Evolutionary conservation across 1,140 invertebrate species (phyloP).

Genomic region (Schlechtendalia chinensis): DNA sequence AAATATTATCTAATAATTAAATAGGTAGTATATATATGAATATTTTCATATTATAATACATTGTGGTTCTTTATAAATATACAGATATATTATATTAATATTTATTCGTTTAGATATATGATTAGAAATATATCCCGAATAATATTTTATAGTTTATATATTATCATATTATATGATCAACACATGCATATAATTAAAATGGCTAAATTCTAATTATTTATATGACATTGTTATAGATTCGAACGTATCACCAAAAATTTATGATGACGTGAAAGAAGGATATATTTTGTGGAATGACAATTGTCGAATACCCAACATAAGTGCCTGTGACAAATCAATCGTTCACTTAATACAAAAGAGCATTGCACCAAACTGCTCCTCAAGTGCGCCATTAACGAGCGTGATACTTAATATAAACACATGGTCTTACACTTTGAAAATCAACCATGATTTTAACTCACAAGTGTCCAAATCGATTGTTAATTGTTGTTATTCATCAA

Average conservation of each 20-base stretch:
- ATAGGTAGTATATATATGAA: background rate
- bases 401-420: slow-evolving; percentile 17
- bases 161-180: no score
- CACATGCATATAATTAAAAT: background rate
- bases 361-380: slow-evolving; percentile 62
- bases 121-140: background rate
- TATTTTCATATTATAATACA: background rate
- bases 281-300: slow-evolving; percentile 68
- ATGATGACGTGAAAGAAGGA: slow-evolving; percentile 54
- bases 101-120: background rate
- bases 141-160: background rate
- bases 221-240: background rate
- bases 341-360: slow-evolving; percentile 61
- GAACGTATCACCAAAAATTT: background rate
- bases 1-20: background rate
- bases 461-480: slow-evolving; percentile 5
- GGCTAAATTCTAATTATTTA: background rate
- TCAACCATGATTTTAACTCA: slow-evolving; percentile 1
- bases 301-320: slow-evolving; percentile 68
- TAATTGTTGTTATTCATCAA: slow-evolving; percentile 44
- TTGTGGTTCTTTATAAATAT: background rate
- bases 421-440: slow-evolving; percentile 31
- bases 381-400: slow-evolving; percentile 58
- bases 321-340: slow-evolving; percentile 69
- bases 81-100: background rate